phyloP scores from a whole-genome alignment of 1,140 invertebrate species.

The Cepaea nemoralis region DNA sequence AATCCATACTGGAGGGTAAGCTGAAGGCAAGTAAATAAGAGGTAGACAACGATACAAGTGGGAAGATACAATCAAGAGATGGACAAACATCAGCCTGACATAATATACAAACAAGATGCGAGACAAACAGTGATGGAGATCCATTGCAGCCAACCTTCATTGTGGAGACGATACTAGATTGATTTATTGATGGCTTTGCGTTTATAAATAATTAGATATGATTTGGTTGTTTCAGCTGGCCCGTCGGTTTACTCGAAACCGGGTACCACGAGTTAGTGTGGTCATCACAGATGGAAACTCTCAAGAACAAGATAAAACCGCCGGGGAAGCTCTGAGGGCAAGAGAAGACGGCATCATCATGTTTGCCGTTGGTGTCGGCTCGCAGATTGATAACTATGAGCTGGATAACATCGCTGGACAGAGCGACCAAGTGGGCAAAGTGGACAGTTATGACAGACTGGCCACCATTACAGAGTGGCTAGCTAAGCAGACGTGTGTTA shows the following conservation, averaged over 20 bases:
- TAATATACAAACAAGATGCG: too few relatives aligned
- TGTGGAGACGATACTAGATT: too few relatives aligned
- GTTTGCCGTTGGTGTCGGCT: conserved; percentile 51
- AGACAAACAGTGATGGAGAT: too few relatives aligned
- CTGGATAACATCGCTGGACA: conserved; percentile 45
- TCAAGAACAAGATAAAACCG: conserved; percentile 18
- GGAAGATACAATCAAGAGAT: too few relatives aligned
- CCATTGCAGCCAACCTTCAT: too few relatives aligned
- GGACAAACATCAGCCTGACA: too few relatives aligned
- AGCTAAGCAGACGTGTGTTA: background rate
- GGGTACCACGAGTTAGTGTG: background rate
- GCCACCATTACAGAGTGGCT: background rate
- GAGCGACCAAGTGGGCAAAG: conserved; percentile 2
- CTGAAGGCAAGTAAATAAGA: too few relatives aligned
- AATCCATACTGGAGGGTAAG: too few relatives aligned
- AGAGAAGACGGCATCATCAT: conserved; percentile 39
- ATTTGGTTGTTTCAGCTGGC: background rate
- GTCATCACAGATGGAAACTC: background rate
- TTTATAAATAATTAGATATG: too few relatives aligned
- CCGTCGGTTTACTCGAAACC: background rate
- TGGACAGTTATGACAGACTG: background rate
- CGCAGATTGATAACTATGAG: conserved; percentile 33
- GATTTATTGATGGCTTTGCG: too few relatives aligned
- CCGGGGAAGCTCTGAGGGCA: conserved; percentile 33
- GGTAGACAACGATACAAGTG: too few relatives aligned